phyloP scores from a whole-genome alignment of 1,140 invertebrate genomes.

The Zaprionus africanus region DNA sequence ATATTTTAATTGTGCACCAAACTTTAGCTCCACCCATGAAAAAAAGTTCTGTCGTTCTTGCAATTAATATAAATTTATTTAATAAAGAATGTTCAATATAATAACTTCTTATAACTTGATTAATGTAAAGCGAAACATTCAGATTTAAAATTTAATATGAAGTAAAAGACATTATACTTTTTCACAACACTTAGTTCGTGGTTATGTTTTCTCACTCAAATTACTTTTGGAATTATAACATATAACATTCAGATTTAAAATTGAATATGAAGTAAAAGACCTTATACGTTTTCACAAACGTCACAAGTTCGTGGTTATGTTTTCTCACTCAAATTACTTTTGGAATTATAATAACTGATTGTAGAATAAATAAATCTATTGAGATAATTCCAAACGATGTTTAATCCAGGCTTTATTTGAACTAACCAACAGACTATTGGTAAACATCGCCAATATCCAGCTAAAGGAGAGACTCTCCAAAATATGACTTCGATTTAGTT shows the following conservation, averaged over 20 bases:
- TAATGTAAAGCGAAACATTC: too few relatives aligned
- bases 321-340: background rate
- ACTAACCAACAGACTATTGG: constrained; percentile 50
- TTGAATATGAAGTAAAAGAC: too few relatives aligned
- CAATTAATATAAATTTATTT: too few relatives aligned
- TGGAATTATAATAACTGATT: background rate
- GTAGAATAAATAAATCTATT: background rate
- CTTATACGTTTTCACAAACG: background rate
- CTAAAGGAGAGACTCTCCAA: constrained; percentile 29
- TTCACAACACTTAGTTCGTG: background rate
- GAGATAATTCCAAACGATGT: background rate
- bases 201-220: background rate
- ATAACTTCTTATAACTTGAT: too few relatives aligned
- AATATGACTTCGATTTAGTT: constrained; percentile 23
- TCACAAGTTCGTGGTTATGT: background rate
- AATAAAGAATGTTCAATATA: too few relatives aligned
- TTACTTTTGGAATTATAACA: background rate
- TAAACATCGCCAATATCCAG: constrained; percentile 55
- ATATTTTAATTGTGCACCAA: too few relatives aligned
- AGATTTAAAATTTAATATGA: too few relatives aligned
- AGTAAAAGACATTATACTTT: too few relatives aligned
- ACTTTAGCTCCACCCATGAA: too few relatives aligned
- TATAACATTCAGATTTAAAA: too few relatives aligned
- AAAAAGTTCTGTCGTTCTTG: too few relatives aligned
- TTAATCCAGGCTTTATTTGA: background rate